A percentile compares a stretch with the other conserved stretches of the same genome.
phyloP scores from a whole-genome alignment of 2,888 invertebrate genomes.

The Leucozona laternaria region DNA sequence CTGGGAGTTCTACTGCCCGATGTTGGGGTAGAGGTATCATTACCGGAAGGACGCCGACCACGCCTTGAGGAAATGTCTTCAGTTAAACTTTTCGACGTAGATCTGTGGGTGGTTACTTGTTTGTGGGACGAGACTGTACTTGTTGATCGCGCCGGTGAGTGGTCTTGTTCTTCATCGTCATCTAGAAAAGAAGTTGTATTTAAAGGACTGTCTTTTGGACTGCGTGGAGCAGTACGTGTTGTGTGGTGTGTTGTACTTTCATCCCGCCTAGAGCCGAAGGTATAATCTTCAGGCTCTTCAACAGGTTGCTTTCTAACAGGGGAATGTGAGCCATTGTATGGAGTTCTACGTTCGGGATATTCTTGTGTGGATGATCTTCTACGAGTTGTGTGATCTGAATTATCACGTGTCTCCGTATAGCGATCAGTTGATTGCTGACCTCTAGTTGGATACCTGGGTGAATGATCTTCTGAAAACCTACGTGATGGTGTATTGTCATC shows the following conservation, averaged over 20 bases:
- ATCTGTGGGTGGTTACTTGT: constrained; percentile 40
- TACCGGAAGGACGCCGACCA: constrained; percentile 53
- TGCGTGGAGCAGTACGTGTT: constrained; percentile 57
- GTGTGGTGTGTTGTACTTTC: constrained; percentile 66
- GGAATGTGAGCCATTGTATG: constrained; percentile 55
- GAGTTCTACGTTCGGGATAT: constrained; percentile 59
- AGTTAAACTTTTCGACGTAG: constrained; percentile 36
- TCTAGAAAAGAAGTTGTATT: constrained; percentile 57
- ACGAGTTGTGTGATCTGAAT: constrained; percentile 51
- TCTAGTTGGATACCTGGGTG: constrained; percentile 50
- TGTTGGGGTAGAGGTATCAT: constrained; percentile 55
- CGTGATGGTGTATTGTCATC: constrained; percentile 60
- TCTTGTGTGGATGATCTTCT: constrained; percentile 59
- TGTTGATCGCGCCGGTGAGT: constrained; percentile 66
- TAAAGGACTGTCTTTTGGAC: constrained; percentile 66
- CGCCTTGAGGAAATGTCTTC: constrained; percentile 50
- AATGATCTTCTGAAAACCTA: constrained; percentile 70
- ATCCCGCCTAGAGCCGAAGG: constrained; percentile 64
- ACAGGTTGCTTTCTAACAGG: constrained; percentile 53
- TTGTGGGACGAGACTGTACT: constrained; percentile 65
- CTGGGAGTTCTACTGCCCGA: constrained; percentile 38
- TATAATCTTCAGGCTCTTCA: constrained; percentile 66
- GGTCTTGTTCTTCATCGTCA: constrained; percentile 63
- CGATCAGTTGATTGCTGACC: constrained; percentile 49
- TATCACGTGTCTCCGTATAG: constrained; percentile 51